phyloP scores from a whole-genome alignment of 2,113 vertebrate genomes.

The Acinonyx jubatus region DNA sequence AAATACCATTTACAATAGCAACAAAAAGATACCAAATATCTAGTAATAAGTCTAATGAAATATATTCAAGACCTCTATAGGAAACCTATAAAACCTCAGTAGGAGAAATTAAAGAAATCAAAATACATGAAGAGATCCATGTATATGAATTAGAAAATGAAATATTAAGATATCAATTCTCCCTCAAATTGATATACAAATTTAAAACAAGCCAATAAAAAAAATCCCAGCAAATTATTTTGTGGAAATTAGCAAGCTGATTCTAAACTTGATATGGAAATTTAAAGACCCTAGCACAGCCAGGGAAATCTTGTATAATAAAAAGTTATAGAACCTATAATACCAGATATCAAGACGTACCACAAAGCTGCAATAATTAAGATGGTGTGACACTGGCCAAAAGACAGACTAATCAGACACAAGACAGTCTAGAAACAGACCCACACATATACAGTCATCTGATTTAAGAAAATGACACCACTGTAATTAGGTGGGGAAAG shows the following conservation, averaged over 20 bases:
- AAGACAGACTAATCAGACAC: neutral
- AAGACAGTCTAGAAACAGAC: neutral
- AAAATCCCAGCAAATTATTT: neutral
- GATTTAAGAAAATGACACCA: neutral
- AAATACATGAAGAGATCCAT: conserved; percentile 18
- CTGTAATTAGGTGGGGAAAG: neutral
- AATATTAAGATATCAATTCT: neutral
- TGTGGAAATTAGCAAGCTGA: neutral
- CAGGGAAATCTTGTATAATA: neutral
- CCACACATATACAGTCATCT: neutral
- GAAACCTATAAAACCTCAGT: neutral
- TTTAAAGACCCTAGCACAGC: neutral
- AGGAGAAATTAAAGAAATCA: conserved; percentile 16
- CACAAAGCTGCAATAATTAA: conserved; percentile 1
- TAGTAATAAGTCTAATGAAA: neutral
- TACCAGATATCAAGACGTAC: neutral
- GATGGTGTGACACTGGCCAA: neutral
- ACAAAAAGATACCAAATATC: neutral
- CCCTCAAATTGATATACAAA: neutral
- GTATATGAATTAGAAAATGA: neutral
- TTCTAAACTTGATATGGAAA: conserved; percentile 15
- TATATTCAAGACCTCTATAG: neutral
- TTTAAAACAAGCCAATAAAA: neutral
- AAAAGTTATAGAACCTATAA: neutral
- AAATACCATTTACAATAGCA: neutral